Base-by-base conservation (phyloP, 2,113 vertebrate species). In the Bufo bufo region DNA sequence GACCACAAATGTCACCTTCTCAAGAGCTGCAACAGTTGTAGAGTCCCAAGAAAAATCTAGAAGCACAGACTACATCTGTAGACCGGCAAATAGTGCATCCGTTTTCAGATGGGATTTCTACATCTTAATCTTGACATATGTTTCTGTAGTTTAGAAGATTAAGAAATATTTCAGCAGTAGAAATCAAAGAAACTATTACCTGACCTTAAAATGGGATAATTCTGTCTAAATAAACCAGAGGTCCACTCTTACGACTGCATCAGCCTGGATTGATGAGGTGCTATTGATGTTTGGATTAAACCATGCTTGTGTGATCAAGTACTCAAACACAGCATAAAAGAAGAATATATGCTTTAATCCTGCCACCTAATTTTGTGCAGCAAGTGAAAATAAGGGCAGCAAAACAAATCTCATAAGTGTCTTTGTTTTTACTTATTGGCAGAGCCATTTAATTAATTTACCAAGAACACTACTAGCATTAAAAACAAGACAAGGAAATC, bases 281-380 rank as follows among this genome's bases (percentile, higher is more conserved):
- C 93, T 96, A 98, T 98, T 96, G 97, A 98, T 97, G 96, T 97
- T 95, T 90, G 95, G 96, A 98, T 99, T 97, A 98, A 94, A 96
- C 94, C 96, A 98, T 93, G 96, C 95, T 94, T 97, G 96, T 94
- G 92, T 96, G 97, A 99, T 98, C 97, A 97, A 97, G 96, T 96
- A 94, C 96, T 97, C 97, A 97, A 97, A 96, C 95, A 94, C 93
- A 93, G 95, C 96, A 97, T 97, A 96, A 97, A 97, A 97, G 94
- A 94, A 92, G 90, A 96, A 95, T 95, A 96, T 95, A 96, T 94
- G 96, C 96, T 97, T 97, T 97, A 97, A 98, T 98, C 97, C 97
- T 94, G 91, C 92, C 93, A 95, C 95, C 96, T 96, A 94, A 94
- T 96, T 96, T 95, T 94, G 93, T 95, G 94, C 90, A 93, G 94